These are phyloP conservation scores for Misgurnus mizolepis DNA, from an alignment of 2,113 vertebrate genomes.

Conservation along the genomic window DNA sequence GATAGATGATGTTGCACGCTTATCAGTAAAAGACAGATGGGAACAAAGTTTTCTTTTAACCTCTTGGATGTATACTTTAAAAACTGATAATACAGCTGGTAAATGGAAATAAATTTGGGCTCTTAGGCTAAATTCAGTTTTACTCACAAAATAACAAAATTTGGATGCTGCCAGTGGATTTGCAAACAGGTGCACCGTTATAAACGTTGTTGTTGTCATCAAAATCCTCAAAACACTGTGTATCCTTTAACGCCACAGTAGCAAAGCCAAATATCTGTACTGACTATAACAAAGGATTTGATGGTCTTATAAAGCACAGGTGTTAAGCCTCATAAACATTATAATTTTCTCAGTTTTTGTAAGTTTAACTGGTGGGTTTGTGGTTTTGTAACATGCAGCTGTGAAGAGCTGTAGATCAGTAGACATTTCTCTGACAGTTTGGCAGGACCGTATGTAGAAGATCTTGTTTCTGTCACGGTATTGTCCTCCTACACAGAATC, in stretches of 20 bases:
- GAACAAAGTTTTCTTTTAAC: too few relatives aligned
- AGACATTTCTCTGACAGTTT: conserved; percentile 14
- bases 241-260: neutral
- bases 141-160: too few relatives aligned
- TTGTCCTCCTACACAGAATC: conserved; percentile 1
- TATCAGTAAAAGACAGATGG: too few relatives aligned
- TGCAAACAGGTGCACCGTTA: too few relatives aligned
- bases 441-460: conserved; percentile 18
- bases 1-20: too few relatives aligned
- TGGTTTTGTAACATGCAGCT: conserved; percentile 2
- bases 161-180: too few relatives aligned
- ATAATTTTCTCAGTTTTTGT: neutral
- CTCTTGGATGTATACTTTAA: too few relatives aligned
- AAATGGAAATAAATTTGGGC: too few relatives aligned
- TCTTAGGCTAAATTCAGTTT: too few relatives aligned
- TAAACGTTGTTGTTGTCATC: too few relatives aligned
- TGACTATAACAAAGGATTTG: neutral
- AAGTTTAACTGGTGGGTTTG: neutral
- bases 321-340: neutral
- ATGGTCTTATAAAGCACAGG: neutral
- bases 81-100: too few relatives aligned
- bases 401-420: conserved; percentile 16
- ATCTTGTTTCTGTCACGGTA: conserved; percentile 16
- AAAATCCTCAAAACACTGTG: too few relatives aligned
- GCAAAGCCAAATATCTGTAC: neutral